Base-by-base conservation (phyloP, 2,797 vertebrate genomes). In the Amblyopsis hoosieri region DNA sequence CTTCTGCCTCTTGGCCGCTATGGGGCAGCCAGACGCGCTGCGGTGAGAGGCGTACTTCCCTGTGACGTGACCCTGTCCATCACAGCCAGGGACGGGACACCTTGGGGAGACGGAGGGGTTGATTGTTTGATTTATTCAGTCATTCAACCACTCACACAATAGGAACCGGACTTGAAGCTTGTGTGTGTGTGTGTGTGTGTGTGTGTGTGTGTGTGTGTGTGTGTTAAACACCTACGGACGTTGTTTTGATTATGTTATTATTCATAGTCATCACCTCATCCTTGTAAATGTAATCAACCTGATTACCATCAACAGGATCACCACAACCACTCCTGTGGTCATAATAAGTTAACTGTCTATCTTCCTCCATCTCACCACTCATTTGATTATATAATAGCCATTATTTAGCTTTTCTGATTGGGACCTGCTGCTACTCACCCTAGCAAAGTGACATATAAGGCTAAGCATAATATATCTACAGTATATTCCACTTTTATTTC, bases 11-110 rank as follows among this genome's bases (percentile, higher is more conserved):
- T 99, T 99, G 85, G 97, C 97, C 12, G 97, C 97, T 64, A 99
- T 90, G 47, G 97, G 97, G 81, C 97, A 99, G 54, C 97, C 97
- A 0, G 97, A 99, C 0, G 97, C 97, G 59, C 97, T 99, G 90
- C 97, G 94, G 90, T 99, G 97, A 17, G 97, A 99, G 0, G 95
- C 97, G 0, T 99, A 99, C 88, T 99, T 99, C 74, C 97, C 97
- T 0, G 97, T 99, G 87, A 99, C 97, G 37, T 99, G 97, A 75
- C 97, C 97, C 88, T 99, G 97, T 67, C 97, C 97, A 8, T 99
- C 97, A 80, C 97, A 99, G 14, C 97, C 97, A 1, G 97, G 97
- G 53, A 99, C 97, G 0, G 97, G 97, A 92, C 97, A 99, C 92
- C 97, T 99, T 74, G 13, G 56, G 7, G 33, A 55, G 42, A 0